These are phyloP conservation scores for Bufo bufo DNA, from an alignment of 2,113 vertebrate genomes.

Conservation along the genomic window DNA sequence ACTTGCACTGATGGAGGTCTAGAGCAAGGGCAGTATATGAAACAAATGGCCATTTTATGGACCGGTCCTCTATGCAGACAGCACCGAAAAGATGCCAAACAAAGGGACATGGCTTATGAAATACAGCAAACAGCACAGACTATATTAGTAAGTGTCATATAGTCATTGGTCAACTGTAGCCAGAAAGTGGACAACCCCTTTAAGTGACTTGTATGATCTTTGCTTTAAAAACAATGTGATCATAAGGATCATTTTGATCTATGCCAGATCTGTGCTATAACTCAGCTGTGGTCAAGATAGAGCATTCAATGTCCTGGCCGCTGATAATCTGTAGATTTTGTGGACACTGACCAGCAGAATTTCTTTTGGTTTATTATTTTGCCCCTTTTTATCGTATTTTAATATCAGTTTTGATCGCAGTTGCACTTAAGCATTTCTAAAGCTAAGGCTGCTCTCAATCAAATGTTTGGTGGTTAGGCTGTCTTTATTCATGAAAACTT, in stretches of 20 bases:
- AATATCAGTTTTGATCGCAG: neutral
- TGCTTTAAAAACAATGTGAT: neutral
- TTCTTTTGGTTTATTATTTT: constrained; percentile 14
- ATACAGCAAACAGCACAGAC: too few species aligned
- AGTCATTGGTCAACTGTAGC: too few species aligned
- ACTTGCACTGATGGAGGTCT: too few species aligned
- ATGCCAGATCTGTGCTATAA: neutral
- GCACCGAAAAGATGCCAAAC: too few species aligned
- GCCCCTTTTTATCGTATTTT: neutral
- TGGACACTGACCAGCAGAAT: neutral
- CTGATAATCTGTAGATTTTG: constrained; percentile 1
- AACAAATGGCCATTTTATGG: too few species aligned
- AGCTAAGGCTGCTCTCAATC: neutral
- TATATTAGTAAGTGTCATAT: too few species aligned
- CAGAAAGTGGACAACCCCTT: too few species aligned
- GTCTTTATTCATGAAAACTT: neutral
- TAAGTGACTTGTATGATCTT: too few species aligned
- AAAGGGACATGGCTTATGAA: too few species aligned
- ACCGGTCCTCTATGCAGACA: too few species aligned
- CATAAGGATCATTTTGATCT: neutral
- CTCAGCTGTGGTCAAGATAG: neutral
- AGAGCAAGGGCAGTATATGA: too few species aligned
- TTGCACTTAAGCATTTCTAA: neutral
- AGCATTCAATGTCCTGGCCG: neutral
- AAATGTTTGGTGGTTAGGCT: neutral